Base-by-base conservation (phyloP, 2,797 vertebrate genomes). In the Acrossocheilus fasciatus region DNA sequence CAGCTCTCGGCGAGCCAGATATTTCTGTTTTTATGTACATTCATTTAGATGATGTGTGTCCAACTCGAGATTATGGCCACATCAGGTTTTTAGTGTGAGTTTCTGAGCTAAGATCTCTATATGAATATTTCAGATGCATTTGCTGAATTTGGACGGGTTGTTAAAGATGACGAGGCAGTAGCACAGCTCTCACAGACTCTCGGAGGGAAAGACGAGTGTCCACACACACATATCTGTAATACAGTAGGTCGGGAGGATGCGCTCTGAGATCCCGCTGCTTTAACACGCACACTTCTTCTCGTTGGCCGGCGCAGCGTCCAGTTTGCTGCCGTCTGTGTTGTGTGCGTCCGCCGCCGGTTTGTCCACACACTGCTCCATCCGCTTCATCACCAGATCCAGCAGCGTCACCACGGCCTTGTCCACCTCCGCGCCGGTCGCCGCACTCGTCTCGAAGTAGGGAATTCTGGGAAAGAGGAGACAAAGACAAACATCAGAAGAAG, bases 331-430 rank as follows among this genome's bases (percentile, higher is more conserved):
- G 36, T 96, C 96, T 0, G 96, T 96, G 0, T 96, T 97, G 89
- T 95, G 93, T 0, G 96, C 70, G 4, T 98, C 96, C 0, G 94
- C 91, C 0, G 94, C 93, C 0, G 96, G 96, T 91, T 97, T 98
- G 92, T 98, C 98, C 20, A 98, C 97, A 5, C 97, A 98, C 91
- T 98, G 97, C 91, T 99, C 98, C 98, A 99, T 99, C 77, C 98
- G 95, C 92, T 98, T 98, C 98, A 99, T 99, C 86, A 99, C 97
- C 94, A 99, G 97, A 94, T 99, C 98, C 93, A 99, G 91, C 81
- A 99, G 96, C 0, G 94, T 97, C 81, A 97, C 95, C 90, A 99
- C 97, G 0, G 98, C 95, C 89, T 96, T 96, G 86, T 98, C 97
- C 89, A 99, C 97, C 47, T 97, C 96, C 8, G 94, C 93, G 0